These are phyloP conservation scores for Lagorchestes hirsutus DNA, from an alignment of 2,797 vertebrate genomes.

Conservation along the genomic window DNA sequence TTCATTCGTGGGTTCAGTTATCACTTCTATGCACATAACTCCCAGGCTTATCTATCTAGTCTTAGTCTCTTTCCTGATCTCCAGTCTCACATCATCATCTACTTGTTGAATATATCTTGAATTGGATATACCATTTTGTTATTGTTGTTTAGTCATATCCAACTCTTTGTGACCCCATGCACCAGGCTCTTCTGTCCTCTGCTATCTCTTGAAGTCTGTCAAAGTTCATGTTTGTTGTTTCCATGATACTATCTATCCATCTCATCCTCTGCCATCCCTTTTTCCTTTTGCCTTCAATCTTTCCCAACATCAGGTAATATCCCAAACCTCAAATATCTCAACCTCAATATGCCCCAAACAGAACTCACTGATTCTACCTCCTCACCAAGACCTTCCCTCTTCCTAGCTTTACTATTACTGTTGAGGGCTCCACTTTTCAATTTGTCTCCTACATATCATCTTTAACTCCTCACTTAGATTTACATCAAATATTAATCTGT, in stretches of 20 bases:
- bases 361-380: not conserved
- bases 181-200: not conserved
- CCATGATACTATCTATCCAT: no score
- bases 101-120: not conserved
- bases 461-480: not conserved
- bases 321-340: not conserved
- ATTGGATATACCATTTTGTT: not conserved
- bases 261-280: no score
- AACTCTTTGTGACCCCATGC: not conserved
- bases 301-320: not conserved
- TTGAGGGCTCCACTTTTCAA: not conserved
- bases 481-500: not conserved
- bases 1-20: not conserved
- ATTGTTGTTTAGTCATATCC: not conserved
- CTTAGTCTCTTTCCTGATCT: not conserved
- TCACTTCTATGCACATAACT: not conserved
- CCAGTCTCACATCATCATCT: not conserved
- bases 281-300: no score
- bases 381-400: not conserved
- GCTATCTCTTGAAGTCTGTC: not conserved
- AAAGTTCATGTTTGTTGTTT: no score
- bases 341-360: not conserved
- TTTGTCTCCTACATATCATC: not conserved
- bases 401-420: not conserved
- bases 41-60: not conserved